Base-by-base conservation (phyloP, 1,140 invertebrate species). In the Solenopsis invicta region DNA sequence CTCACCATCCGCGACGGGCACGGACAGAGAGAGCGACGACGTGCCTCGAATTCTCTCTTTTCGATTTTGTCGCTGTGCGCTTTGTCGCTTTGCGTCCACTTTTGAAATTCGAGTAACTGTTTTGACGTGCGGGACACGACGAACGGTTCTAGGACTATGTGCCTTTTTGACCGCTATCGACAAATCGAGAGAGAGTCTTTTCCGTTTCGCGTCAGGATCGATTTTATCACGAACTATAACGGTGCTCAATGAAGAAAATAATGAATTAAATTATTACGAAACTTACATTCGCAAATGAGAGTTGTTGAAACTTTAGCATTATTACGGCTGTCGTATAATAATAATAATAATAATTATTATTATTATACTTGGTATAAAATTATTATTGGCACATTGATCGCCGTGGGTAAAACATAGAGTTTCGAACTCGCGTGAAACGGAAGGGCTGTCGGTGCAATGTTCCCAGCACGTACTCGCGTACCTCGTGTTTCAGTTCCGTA, bases 401-500 rank as follows among this genome's bases (percentile, higher is more conserved):
- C 9, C 10, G 37, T 16, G 2, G 18, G 24, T 56, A 56, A 71
- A 21, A 29, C 34, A 0, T 12, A 41, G 50, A 61, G 12, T 13
- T 41, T 24, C 12, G 9, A 84, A 59, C 37, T 37, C 21, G 34
- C 10, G 18, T 37, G 61, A 13, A 2, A 18, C 8, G 9, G 12
- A 64, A 62, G 37, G 5, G 16, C 2, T 10, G 12, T 16, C 52
- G 18, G 13, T 29, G 18, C 29, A 29, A n/a, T 13, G 67, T n/a
- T 61, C 2, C 29, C 18, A 21, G 18, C 34, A 66, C 41, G 24
- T 74, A 13, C 4, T 84, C 41, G 37, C 13, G 5, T 45, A 13
- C 2, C 16, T 18, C 24, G 6, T 69, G 13, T 86, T 86, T 74
- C 78, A 98, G 98, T 99, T 90, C 98, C 99, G 5, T 99, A 98